Evolutionary conservation across 2,888 invertebrate species (phyloP).

Genomic region (Andrena dorsata): DNA sequence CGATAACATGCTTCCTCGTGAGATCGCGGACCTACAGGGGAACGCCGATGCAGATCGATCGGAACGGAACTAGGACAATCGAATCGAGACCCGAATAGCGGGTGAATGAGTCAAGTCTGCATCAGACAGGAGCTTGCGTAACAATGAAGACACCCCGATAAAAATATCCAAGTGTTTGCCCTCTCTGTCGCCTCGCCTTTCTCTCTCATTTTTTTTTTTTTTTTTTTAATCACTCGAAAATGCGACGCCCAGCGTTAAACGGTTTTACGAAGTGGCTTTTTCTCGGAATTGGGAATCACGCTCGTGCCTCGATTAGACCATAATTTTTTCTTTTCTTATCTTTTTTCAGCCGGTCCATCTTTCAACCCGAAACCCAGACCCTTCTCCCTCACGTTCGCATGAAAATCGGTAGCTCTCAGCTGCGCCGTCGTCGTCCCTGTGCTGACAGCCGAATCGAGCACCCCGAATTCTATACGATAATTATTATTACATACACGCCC

Average conservation of each 20-base stretch:
- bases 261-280: constrained; percentile 2
- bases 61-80: constrained; percentile 46
- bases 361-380: constrained; percentile 88
- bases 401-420: constrained; percentile 84
- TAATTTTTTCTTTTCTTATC: constrained; percentile 84
- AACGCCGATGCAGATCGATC: constrained; percentile 41
- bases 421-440: constrained; percentile 74
- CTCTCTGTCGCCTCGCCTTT: neutral
- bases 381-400: constrained; percentile 87
- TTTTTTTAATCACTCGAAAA: neutral
- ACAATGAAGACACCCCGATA: constrained; percentile 16
- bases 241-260: neutral
- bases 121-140: constrained; percentile 36
- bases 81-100: constrained; percentile 50
- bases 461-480: constrained; percentile 39
- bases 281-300: neutral
- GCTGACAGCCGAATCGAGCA: constrained; percentile 65
- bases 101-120: constrained; percentile 34
- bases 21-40: constrained; percentile 1
- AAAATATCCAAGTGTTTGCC: constrained; percentile 2
- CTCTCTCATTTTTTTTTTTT: too few relatives aligned
- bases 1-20: too few relatives aligned
- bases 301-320: constrained; percentile 46
- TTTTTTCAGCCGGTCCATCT: constrained; percentile 87
- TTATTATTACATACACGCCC: constrained; percentile 27